Conservation (phyloP, 2,797 vertebrate genomes). For the Pseudopleuronectes americanus region DNA sequence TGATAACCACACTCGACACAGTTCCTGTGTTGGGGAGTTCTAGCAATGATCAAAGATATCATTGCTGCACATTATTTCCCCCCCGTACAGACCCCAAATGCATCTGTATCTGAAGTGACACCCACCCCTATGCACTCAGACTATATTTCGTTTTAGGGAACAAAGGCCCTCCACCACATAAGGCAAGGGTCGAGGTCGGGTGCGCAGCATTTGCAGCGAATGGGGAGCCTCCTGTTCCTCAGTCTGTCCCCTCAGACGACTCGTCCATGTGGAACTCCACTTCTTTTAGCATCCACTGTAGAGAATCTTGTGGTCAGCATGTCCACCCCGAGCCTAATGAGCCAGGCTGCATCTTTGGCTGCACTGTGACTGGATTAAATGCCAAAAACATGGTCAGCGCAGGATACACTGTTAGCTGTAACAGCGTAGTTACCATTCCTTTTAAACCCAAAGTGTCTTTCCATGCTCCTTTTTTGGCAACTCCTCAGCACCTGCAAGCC, state of each 20-base stretch:
- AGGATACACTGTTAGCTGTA: slow-evolving; percentile 20
- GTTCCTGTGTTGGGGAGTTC: slow-evolving; percentile 88
- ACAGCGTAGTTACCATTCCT: slow-evolving; percentile 24
- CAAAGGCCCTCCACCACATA: slow-evolving; percentile 63
- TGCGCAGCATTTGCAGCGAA: slow-evolving; percentile 6
- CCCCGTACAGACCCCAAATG: slow-evolving; percentile 85
- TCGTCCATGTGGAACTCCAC: slow-evolving; percentile 46
- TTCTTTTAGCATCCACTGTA: slow-evolving; percentile 47
- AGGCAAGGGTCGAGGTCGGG: slow-evolving; percentile 51
- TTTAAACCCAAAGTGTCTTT: slow-evolving; percentile 38
- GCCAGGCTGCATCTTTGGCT: slow-evolving; percentile 48
- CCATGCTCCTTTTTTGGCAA: slow-evolving; percentile 61
- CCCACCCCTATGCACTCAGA: slow-evolving; percentile 82
- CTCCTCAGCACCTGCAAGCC: slow-evolving; percentile 66
- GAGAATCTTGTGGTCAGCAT: slow-evolving; percentile 62
- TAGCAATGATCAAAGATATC: slow-evolving; percentile 95
- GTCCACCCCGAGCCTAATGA: slow-evolving; percentile 55
- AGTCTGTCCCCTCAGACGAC: slow-evolving; percentile 40
- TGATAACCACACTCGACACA: slow-evolving; percentile 94
- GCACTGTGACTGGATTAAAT: slow-evolving; percentile 35
- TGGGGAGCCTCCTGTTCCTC: slow-evolving; percentile 36
- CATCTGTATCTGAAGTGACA: slow-evolving; percentile 90
- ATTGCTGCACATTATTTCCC: slow-evolving; percentile 90
- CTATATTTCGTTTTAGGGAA: slow-evolving; percentile 73
- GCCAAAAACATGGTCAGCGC: slow-evolving; percentile 45